Base-by-base conservation (phyloP, 2,113 vertebrate genomes). In the Bos javanicus region DNA sequence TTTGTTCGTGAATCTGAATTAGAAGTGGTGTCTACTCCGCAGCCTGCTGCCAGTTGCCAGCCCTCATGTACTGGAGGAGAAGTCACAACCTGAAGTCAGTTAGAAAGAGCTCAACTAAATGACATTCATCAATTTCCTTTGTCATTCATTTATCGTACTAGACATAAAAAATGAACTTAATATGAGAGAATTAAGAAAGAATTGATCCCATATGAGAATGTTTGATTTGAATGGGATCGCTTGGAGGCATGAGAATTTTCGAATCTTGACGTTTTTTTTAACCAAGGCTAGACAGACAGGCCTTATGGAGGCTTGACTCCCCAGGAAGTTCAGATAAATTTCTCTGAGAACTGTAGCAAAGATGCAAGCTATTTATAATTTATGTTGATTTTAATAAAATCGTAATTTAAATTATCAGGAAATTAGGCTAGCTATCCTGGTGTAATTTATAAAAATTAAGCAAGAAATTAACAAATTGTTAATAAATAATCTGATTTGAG, bases 1-100 rank as follows among this genome's bases (percentile, higher is more conserved):
- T 99, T 99, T 67, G 98, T 99, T 56, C 99, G 99, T 26, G 99
- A 99, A 90, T 99, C 99, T 0, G 99, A 99, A 87, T 97, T 99
- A 26, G 99, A 99, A 81, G 95, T 97, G n/a, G 46, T 98, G 2
- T 87, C 99, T 4, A 78, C 97, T 3, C 99, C 98, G 60, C 97
- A 98, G 4, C 95, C 98, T 3, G 16, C 97, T 0, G 98, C 95
- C 26, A 95, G 43, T 28, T 98, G 98, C 97, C 99, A 99, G 56
- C 98, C 98, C 0, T 94, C 98, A 2, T 98, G 97, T 64, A 59
- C 98, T 6, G 99, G 98, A 95, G 98, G 96, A 64, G 99, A 99
- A n/a, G 99, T 98, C 19, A 98, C 99, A 33, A 99, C 99, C 88
- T 99, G 99, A 99, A 93, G 96, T 82, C 62, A 78, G 36, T 71